Evolutionary conservation across 2,797 vertebrate species (phyloP).

Genomic region (Capromys pilorides): DNA sequence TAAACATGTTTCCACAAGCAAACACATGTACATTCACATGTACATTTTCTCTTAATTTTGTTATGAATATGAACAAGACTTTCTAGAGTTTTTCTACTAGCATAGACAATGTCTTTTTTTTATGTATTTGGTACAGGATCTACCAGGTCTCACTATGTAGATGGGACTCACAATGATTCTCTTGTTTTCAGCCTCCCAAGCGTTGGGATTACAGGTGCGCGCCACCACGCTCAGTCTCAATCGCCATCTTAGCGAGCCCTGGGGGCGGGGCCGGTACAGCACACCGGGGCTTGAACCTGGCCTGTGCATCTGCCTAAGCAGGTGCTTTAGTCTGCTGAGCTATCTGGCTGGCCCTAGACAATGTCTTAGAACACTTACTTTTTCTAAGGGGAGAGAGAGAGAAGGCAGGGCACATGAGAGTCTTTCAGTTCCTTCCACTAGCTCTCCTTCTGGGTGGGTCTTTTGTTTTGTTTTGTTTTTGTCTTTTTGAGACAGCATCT

Average conservation of each 20-base stretch:
- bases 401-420: conserved; percentile 79
- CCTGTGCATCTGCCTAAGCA: no score
- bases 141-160: no score
- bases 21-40: background rate
- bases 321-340: no score
- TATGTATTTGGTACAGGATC: no score
- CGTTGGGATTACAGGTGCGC: no score
- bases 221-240: no score
- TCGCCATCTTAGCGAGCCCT: no score
- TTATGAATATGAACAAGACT: conserved; percentile 5
- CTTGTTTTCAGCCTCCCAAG: no score
- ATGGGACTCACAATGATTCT: no score
- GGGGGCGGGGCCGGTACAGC: no score
- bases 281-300: no score
- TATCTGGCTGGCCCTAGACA: conserved; percentile 29
- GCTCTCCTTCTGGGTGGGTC: conserved; percentile 75
- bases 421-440: conserved; percentile 85
- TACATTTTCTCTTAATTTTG: background rate
- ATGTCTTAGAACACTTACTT: conserved; percentile 76
- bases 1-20: conserved; percentile 45
- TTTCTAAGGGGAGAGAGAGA: conserved; percentile 79
- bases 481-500: background rate
- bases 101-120: conserved; percentile 72
- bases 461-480: background rate
- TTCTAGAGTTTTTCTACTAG: conserved; percentile 69